phyloP scores from a whole-genome alignment of 1,140 invertebrate species.

The Zaprionus nigranus region DNA sequence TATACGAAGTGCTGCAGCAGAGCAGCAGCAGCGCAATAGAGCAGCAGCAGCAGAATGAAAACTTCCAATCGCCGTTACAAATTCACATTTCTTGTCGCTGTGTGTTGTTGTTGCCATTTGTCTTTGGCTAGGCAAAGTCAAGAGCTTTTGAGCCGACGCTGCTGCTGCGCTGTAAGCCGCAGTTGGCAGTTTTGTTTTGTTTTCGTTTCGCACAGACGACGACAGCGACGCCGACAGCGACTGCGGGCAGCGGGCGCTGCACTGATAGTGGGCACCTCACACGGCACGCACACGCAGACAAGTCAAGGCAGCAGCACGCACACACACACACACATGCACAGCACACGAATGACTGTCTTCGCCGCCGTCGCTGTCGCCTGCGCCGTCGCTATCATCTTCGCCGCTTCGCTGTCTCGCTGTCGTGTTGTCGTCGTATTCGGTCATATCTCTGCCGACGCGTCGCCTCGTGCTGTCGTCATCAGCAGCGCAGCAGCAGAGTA shows the following conservation, averaged over 20 bases:
- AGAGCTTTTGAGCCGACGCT: constrained; percentile 19
- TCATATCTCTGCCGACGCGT: constrained; percentile 69
- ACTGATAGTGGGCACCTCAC: constrained; percentile 41
- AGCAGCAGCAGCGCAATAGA: neutral
- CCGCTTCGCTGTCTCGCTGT: constrained; percentile 34
- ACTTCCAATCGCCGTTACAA: constrained; percentile 30
- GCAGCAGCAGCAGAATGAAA: neutral
- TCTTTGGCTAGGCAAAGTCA: constrained; percentile 33
- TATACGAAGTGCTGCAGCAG: neutral
- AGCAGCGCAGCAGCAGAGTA: constrained; percentile 30
- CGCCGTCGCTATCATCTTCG: constrained; percentile 21
- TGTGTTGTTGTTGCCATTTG: constrained; percentile 18
- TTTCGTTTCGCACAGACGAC: constrained; percentile 8
- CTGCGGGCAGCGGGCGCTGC: constrained; percentile 28
- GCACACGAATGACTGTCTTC: constrained; percentile 14
- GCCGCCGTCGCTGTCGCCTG: constrained; percentile 7
- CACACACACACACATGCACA: constrained; percentile 9
- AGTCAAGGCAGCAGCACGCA: constrained; percentile 31
- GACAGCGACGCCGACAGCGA: constrained; percentile 20
- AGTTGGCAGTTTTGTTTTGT: constrained; percentile 24
- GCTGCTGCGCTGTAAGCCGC: constrained; percentile 11
- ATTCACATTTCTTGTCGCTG: constrained; percentile 12
- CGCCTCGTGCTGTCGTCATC: constrained; percentile 46
- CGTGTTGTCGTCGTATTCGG: constrained; percentile 73
- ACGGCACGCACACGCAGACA: constrained; percentile 22